These are phyloP conservation scores for Mus spicilegus DNA, from an alignment of 2,113 vertebrate species.

Conservation along the genomic window DNA sequence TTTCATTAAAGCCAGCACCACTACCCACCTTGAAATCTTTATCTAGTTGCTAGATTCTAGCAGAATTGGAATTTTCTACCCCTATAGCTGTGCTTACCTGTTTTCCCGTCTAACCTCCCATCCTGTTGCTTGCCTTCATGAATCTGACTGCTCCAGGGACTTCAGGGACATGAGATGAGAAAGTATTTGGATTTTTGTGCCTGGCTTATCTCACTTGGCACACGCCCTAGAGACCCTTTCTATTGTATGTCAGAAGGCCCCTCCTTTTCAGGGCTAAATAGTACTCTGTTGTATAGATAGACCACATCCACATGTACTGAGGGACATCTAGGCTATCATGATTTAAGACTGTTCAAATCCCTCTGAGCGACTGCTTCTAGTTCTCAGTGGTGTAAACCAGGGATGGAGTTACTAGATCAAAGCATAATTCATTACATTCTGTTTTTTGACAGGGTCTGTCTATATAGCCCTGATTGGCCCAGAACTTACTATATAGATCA, in stretches of 20 bases:
- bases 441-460: neutral
- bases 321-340: neutral
- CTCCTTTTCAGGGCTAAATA: neutral
- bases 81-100: neutral
- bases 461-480: neutral
- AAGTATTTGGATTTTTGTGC: neutral
- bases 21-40: neutral
- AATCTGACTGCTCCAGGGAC: neutral
- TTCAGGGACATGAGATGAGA: neutral
- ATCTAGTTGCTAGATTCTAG: neutral
- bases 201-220: neutral
- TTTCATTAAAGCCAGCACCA: neutral
- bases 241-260: neutral
- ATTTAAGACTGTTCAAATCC: neutral
- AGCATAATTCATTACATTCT: neutral
- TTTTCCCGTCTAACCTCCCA: neutral
- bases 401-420: neutral
- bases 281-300: neutral
- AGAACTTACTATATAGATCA: neutral
- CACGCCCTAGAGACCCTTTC: neutral
- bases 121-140: neutral
- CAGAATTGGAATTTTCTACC: neutral
- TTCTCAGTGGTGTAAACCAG: neutral
- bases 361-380: neutral
- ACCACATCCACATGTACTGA: rapidly evolving